These are phyloP conservation scores for Tachystola acroxantha DNA, from an alignment of 2,888 invertebrate species.

Conservation along the genomic window DNA sequence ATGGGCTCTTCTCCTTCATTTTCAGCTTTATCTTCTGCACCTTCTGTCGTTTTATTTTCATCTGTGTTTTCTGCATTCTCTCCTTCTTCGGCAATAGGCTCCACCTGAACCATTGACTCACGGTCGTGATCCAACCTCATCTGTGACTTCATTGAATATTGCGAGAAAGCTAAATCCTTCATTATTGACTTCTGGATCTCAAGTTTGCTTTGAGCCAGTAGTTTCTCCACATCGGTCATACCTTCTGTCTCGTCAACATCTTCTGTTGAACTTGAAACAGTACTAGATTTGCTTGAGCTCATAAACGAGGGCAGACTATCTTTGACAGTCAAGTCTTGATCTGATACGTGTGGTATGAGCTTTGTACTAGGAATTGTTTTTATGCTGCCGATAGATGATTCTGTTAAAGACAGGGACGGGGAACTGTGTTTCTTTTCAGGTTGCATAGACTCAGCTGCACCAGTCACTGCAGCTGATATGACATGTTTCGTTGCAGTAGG, in stretches of 20 bases:
- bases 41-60: slow-evolving; percentile 27
- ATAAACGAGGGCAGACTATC: slow-evolving; percentile 57
- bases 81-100: background rate
- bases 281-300: slow-evolving; percentile 46
- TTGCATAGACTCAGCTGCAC: slow-evolving; percentile 26
- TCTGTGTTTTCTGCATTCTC: slow-evolving; percentile 32
- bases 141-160: slow-evolving; percentile 21
- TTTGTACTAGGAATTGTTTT: slow-evolving; percentile 56
- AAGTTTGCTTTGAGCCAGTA: slow-evolving; percentile 47
- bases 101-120: background rate
- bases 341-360: slow-evolving; percentile 37
- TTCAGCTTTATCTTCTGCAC: slow-evolving; percentile 27
- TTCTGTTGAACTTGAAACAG: slow-evolving; percentile 19
- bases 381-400: slow-evolving; percentile 43
- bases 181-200: slow-evolving; percentile 61
- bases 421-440: slow-evolving; percentile 23
- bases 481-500: slow-evolving; percentile 34
- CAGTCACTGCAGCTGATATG: slow-evolving; percentile 20
- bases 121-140: background rate
- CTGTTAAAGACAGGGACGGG: slow-evolving; percentile 23
- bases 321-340: slow-evolving; percentile 28
- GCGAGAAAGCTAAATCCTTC: slow-evolving; percentile 49
- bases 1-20: slow-evolving; percentile 7
- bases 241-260: slow-evolving; percentile 29
- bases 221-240: slow-evolving; percentile 38